Conservation (phyloP, 1,140 invertebrate genomes). For the Glossosoma conforme region DNA sequence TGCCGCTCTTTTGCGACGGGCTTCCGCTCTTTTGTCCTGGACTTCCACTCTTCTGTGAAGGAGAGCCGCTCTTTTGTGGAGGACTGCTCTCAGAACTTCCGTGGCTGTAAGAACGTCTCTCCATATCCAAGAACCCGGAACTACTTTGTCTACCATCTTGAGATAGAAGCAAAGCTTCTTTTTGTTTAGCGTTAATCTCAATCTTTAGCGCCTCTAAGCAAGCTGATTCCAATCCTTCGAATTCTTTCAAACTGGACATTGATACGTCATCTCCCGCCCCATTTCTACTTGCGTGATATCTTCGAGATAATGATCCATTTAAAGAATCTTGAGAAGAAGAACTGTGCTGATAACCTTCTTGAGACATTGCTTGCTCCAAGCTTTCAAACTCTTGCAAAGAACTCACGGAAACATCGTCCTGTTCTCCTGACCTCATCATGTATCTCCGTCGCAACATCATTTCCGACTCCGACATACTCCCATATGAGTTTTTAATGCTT, state of each 20-base stretch:
- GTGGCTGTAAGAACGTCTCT: conserved; percentile 48
- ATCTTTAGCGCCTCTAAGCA: conserved; percentile 77
- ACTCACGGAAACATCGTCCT: conserved; percentile 86
- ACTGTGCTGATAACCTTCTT: conserved; percentile 59
- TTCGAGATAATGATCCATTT: conserved; percentile 67
- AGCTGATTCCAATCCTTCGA: conserved; percentile 86
- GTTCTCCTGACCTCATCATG: conserved; percentile 73
- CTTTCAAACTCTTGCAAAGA: conserved; percentile 93
- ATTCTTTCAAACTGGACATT: conserved; percentile 89
- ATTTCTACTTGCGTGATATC: conserved; percentile 58
- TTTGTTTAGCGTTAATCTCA: conserved; percentile 77
- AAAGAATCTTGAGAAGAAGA: conserved; percentile 67
- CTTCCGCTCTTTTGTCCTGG: conserved; percentile 45
- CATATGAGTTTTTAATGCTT: conserved; percentile 70
- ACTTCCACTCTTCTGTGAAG: conserved; percentile 47
- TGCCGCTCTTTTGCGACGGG: conserved; percentile 46
- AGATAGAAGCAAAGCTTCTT: conserved; percentile 69
- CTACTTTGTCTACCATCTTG: conserved; percentile 55
- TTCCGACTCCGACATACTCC: conserved; percentile 82
- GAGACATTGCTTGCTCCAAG: conserved; percentile 70
- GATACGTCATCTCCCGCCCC: conserved; percentile 84
- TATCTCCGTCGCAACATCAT: conserved; percentile 71
- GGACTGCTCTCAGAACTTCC: conserved; percentile 48
- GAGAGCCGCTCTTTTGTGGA: conserved; percentile 47
- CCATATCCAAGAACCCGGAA: conserved; percentile 49